phyloP scores from a whole-genome alignment of 2,888 invertebrate genomes.

The Zaprionus lineosus region DNA sequence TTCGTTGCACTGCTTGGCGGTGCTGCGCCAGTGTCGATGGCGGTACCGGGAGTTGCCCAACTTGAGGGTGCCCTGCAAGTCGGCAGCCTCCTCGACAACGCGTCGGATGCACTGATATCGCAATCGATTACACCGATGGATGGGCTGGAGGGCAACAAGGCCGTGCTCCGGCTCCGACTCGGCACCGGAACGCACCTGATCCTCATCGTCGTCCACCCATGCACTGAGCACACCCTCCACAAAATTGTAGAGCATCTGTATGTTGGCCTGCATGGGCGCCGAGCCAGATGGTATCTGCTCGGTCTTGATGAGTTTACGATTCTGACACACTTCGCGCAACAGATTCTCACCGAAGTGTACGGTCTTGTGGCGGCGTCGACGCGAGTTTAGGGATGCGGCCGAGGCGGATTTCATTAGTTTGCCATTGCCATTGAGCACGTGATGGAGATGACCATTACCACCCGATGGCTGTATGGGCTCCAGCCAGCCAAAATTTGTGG shows the following conservation, averaged over 20 bases:
- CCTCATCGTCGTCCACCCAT: constrained; percentile 87
- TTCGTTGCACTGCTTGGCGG: constrained; percentile 94
- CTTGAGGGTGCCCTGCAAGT: constrained; percentile 86
- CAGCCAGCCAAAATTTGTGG: constrained; percentile 46
- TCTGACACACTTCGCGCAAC: constrained; percentile 89
- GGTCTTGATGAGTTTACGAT: constrained; percentile 85
- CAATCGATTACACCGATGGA: constrained; percentile 85
- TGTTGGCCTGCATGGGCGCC: constrained; percentile 87
- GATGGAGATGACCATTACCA: constrained; percentile 57
- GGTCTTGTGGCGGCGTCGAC: constrained; percentile 89
- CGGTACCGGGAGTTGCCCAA: constrained; percentile 88
- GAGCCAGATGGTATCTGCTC: constrained; percentile 82
- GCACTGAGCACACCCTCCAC: constrained; percentile 91
- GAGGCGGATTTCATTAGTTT: constrained; percentile 84
- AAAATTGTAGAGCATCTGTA: constrained; percentile 91
- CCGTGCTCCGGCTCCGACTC: constrained; percentile 89
- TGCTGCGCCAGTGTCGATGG: constrained; percentile 93
- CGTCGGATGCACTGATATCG: constrained; percentile 88
- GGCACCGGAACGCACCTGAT: constrained; percentile 88
- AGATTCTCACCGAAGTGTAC: constrained; percentile 91
- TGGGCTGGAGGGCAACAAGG: constrained; percentile 81
- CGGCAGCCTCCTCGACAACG: constrained; percentile 88
- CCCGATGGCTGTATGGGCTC: constrained; percentile 51
- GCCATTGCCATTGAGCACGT: constrained; percentile 62
- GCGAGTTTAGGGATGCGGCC: constrained; percentile 86